A percentile compares a stretch with the other conserved stretches of the same genome.
phyloP scores from a whole-genome alignment of 2,888 invertebrate species.

The Trilocha varians region DNA sequence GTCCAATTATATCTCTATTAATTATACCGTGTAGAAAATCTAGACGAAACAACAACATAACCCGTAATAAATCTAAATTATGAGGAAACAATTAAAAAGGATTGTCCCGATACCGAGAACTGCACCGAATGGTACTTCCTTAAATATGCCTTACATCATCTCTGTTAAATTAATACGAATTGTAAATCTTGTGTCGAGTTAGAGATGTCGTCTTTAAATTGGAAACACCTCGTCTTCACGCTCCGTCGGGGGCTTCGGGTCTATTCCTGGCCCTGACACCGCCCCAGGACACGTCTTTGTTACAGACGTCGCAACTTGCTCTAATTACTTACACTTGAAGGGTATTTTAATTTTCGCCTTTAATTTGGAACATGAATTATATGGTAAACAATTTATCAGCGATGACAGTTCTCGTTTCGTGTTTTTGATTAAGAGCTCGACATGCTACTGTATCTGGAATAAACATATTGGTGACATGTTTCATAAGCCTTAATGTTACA shows the following conservation, averaged over 20 bases:
- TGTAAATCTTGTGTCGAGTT: conserved; percentile 58
- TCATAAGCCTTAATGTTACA: too few relatives aligned
- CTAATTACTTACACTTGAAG: conserved; percentile 50
- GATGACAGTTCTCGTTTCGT: not conserved
- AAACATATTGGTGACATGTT: too few relatives aligned
- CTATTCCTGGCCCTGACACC: conserved; percentile 63
- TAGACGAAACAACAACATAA: too few relatives aligned
- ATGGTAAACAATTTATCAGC: conserved; percentile 2
- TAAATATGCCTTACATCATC: conserved; percentile 54
- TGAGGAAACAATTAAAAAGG: too few relatives aligned
- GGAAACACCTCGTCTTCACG: conserved; percentile 51
- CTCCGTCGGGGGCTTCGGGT: conserved; percentile 39
- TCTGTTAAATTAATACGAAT: conserved; percentile 57
- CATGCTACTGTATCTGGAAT: too few relatives aligned
- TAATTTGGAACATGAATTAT: conserved; percentile 1
- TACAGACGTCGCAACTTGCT: conserved; percentile 46
- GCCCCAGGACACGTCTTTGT: conserved; percentile 47
- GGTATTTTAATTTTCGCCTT: conserved; percentile 5
- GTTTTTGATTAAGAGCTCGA: not conserved
- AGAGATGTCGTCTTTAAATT: conserved; percentile 48
- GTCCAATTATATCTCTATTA: too few relatives aligned
- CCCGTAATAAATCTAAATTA: too few relatives aligned
- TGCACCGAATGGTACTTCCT: conserved; percentile 19
- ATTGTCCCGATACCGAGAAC: too few relatives aligned
- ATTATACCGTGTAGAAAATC: too few relatives aligned